These are phyloP conservation scores for Chelon auratus DNA, from an alignment of 2,797 vertebrate species.

Conservation along the genomic window DNA sequence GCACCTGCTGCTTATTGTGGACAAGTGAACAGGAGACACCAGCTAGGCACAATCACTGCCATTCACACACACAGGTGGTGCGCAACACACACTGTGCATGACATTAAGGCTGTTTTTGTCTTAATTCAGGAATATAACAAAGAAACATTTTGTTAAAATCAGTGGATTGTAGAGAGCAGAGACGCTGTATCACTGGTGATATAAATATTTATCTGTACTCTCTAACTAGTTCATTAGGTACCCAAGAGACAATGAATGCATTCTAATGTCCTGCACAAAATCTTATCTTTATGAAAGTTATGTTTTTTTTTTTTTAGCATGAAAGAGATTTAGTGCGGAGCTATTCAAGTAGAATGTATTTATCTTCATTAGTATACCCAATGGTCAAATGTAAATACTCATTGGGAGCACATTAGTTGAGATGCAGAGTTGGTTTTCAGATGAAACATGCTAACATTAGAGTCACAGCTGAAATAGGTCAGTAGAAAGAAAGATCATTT, in stretches of 20 bases:
- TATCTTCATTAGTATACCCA: no score
- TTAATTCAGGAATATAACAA: not conserved
- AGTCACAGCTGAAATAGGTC: not conserved
- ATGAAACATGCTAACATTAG: not conserved
- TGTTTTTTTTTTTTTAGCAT: no score
- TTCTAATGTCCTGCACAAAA: no score
- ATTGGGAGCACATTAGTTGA: no score
- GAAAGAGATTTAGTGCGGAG: no score
- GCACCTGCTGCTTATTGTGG: slow-evolving; percentile 93
- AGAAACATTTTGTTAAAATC: no score
- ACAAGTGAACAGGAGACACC: slow-evolving; percentile 90
- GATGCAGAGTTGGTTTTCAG: no score
- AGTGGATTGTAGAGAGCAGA: not conserved
- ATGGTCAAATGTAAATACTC: no score
- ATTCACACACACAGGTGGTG: slow-evolving; percentile 63
- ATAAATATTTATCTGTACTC: not conserved
- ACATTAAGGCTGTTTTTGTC: not conserved
- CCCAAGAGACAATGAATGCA: no score
- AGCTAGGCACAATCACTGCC: slow-evolving; percentile 69
- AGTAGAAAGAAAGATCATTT: not conserved
- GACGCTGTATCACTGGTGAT: not conserved
- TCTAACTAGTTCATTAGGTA: no score
- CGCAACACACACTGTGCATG: slow-evolving; percentile 6
- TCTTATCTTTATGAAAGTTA: no score
- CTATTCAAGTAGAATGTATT: no score